Evolutionary conservation across 2,113 vertebrate species (phyloP).

Genomic region (Dicerorhinus sumatrensis): DNA sequence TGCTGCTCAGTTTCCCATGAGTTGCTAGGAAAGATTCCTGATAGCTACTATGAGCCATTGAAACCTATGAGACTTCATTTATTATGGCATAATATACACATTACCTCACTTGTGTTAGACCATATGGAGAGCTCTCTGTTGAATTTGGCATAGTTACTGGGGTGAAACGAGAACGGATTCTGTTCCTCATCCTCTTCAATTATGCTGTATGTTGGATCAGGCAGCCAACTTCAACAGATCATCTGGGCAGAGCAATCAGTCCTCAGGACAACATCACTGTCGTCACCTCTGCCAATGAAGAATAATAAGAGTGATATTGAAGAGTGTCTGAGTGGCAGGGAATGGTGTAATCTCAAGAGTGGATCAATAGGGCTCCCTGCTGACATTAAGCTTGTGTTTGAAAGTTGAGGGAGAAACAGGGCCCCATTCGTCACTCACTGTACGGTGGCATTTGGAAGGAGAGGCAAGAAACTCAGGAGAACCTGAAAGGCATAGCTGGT

Average conservation of each 20-base stretch:
- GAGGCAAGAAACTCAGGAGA: not conserved
- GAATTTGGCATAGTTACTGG: conserved; percentile 82
- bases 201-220: conserved; percentile 76
- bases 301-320: not conserved
- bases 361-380: not conserved
- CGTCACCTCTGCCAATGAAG: conserved; percentile 70
- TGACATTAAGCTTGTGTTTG: conserved; percentile 27
- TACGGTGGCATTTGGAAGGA: not conserved
- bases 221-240: conserved; percentile 83
- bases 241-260: conserved; percentile 82
- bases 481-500: not conserved
- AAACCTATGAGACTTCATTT: conserved; percentile 84
- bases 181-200: conserved; percentile 82
- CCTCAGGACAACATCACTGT: conserved; percentile 70
- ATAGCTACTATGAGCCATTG: conserved; percentile 79
- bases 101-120: conserved; percentile 82
- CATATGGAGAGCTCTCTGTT: conserved; percentile 87
- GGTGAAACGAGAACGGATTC: conserved; percentile 83
- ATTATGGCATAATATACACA: conserved; percentile 83
- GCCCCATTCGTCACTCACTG: not conserved
- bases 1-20: conserved; percentile 78
- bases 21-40: conserved; percentile 79
- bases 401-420: conserved; percentile 4
- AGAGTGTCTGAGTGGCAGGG: conserved; percentile 42
- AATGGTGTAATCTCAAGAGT: conserved; percentile 35